phyloP scores from a whole-genome alignment of 2,797 vertebrate species.

The Okamejei kenojei region DNA sequence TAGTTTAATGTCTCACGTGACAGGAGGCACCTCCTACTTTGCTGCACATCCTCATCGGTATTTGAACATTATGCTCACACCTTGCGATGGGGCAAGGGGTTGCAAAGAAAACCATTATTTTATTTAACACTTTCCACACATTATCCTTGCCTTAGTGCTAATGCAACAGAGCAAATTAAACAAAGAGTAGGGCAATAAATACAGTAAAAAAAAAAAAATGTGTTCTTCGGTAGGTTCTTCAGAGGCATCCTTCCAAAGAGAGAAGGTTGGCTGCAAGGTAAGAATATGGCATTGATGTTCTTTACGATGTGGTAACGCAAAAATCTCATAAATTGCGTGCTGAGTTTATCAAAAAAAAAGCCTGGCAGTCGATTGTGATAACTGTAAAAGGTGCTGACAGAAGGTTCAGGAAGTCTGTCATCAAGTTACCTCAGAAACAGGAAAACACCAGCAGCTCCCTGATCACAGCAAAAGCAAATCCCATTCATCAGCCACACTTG shows the following conservation, averaged over 20 bases:
- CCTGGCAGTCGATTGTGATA: slow-evolving; percentile 51
- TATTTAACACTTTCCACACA: neutral
- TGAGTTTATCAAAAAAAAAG: slow-evolving; percentile 44
- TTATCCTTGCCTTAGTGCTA: neutral
- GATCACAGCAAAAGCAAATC: slow-evolving; percentile 50
- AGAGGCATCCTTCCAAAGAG: slow-evolving; percentile 30
- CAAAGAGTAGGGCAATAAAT: neutral
- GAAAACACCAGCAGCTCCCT: slow-evolving; percentile 62
- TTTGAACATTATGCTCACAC: no score
- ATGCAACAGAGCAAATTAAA: neutral
- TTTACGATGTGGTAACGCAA: slow-evolving; percentile 40
- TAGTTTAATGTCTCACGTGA: no score
- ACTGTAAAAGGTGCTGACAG: slow-evolving; percentile 55
- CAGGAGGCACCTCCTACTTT: no score
- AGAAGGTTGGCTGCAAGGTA: slow-evolving; percentile 50
- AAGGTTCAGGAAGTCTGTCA: slow-evolving; percentile 63
- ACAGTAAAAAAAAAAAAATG: no score
- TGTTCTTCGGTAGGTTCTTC: neutral
- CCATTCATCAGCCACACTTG: slow-evolving; percentile 62
- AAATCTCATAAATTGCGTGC: slow-evolving; percentile 47
- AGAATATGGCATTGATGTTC: slow-evolving; percentile 41
- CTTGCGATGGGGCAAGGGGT: no score
- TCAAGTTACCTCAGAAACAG: slow-evolving; percentile 60
- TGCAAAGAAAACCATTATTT: neutral
- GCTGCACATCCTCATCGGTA: no score